Percentiles rank a stretch among this genome's conserved stretches.
phyloP scores from a whole-genome alignment of 2,113 vertebrate species.

The Hemiprocne comata region DNA sequence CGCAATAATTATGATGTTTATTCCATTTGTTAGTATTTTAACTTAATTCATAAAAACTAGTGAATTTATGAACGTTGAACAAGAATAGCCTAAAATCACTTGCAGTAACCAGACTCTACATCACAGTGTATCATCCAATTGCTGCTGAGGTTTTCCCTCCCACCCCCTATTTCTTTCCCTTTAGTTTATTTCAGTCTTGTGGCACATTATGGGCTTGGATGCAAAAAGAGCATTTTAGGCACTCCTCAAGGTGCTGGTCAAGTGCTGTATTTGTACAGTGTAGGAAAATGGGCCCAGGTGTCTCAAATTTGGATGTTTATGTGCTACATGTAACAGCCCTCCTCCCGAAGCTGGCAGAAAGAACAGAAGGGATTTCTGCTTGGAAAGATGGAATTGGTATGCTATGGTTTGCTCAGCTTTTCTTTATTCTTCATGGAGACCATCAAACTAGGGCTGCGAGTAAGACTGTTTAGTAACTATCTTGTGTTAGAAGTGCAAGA shows the following conservation, averaged over 20 bases:
- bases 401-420: background rate
- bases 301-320: background rate
- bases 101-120: background rate
- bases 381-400: background rate
- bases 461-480: background rate
- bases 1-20: background rate
- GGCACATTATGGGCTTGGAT: background rate
- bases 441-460: background rate
- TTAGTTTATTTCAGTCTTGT: background rate
- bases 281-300: background rate
- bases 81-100: background rate
- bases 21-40: background rate
- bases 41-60: background rate
- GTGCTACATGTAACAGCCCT: background rate
- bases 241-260: background rate
- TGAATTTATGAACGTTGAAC: background rate
- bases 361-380: background rate
- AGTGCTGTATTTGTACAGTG: background rate
- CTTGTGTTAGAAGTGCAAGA: background rate
- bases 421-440: background rate
- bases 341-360: background rate
- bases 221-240: background rate
- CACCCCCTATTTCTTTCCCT: background rate
- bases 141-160: background rate
- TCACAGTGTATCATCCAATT: background rate